Percentiles rank a stretch among this genome's conserved stretches.
phyloP scores from a whole-genome alignment of 1,140 invertebrate species.

The Brachionus rubens region DNA sequence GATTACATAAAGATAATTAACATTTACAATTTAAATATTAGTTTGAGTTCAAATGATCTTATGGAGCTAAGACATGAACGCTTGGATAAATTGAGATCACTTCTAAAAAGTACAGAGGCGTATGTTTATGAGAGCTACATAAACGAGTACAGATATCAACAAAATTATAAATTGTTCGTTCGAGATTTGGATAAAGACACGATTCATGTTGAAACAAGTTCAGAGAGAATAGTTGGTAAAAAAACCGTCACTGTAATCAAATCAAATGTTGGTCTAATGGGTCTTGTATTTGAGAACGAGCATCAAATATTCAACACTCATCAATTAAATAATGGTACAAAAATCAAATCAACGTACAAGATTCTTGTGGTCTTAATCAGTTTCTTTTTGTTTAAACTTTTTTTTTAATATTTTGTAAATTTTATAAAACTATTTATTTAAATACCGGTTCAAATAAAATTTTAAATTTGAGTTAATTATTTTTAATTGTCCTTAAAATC shows the following conservation, averaged over 20 bases:
- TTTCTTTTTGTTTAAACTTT: no score
- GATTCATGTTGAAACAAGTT: neutral
- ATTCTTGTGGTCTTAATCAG: no score
- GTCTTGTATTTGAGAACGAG: neutral
- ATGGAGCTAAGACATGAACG: neutral
- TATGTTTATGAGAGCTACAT: constrained; percentile 24
- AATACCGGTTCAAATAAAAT: no score
- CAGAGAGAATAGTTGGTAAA: neutral
- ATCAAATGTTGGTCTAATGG: neutral
- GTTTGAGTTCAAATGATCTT: neutral
- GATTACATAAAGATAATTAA: constrained; percentile 3
- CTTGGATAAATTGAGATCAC: neutral
- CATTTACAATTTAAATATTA: constrained; percentile 21
- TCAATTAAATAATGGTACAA: no score
- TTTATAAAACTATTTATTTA: neutral
- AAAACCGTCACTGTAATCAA: neutral
- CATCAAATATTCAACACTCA: neutral
- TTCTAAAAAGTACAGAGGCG: neutral
- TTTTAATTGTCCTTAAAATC: no score
- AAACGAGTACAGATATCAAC: constrained; percentile 19
- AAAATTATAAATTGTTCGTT: neutral
- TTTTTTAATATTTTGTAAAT: neutral
- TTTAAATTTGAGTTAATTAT: no score
- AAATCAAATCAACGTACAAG: neutral
- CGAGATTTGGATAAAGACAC: constrained; percentile 10